phyloP scores from a whole-genome alignment of 2,888 invertebrate species.

The Lepas anatifera region DNA sequence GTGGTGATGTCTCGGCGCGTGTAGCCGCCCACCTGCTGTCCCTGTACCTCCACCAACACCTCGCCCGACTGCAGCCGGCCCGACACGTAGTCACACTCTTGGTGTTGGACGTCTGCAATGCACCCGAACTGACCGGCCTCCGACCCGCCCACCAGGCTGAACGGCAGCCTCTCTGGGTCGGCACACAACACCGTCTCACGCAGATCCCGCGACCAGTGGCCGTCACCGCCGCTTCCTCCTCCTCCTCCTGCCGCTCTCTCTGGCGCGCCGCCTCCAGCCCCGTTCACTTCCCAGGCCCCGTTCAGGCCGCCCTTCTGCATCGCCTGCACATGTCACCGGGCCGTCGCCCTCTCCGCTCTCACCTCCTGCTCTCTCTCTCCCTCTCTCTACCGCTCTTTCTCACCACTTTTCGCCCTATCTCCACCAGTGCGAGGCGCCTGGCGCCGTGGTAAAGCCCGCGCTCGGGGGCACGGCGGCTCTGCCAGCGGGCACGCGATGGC shows the following conservation, averaged over 20 bases:
- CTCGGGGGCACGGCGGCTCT: too few relatives aligned
- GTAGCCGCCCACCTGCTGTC: conserved; percentile 44
- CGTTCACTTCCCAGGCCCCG: too few relatives aligned
- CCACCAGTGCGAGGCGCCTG: too few relatives aligned
- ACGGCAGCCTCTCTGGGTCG: conserved; percentile 19
- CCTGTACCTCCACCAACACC: conserved; percentile 40
- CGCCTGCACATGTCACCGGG: neutral
- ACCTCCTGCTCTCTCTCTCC: too few relatives aligned
- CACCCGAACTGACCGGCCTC: conserved; percentile 20
- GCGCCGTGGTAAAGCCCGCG: too few relatives aligned
- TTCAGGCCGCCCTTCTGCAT: neutral
- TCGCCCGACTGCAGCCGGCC: conserved; percentile 20
- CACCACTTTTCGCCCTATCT: too few relatives aligned
- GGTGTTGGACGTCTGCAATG: neutral
- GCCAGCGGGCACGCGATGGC: neutral
- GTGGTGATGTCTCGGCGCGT: conserved; percentile 42
- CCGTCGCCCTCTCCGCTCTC: neutral
- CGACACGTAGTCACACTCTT: neutral
- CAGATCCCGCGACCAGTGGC: neutral
- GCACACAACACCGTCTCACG: conserved; percentile 3
- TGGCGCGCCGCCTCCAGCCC: too few relatives aligned
- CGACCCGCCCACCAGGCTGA: conserved; percentile 18
- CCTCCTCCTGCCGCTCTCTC: too few relatives aligned
- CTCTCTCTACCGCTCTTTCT: too few relatives aligned
- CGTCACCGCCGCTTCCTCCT: neutral